phyloP scores from a whole-genome alignment of 1,140 invertebrate species.

The Cyclina sinensis region DNA sequence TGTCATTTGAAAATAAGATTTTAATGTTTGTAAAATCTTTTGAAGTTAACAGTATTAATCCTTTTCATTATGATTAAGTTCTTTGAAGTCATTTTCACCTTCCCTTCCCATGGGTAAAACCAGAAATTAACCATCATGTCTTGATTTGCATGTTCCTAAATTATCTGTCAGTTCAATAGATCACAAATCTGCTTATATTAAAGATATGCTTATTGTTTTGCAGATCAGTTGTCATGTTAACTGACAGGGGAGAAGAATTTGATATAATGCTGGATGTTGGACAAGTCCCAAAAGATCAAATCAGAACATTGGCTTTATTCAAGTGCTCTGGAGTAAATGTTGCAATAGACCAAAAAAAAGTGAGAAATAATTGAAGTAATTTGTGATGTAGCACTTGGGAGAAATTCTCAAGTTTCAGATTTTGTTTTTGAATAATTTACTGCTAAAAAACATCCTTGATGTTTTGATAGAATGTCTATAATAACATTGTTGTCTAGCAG shows the following conservation, averaged over 20 bases:
- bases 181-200: background rate
- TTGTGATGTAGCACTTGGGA: background rate
- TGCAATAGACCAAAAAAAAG: background rate
- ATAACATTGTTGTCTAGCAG: too few species aligned
- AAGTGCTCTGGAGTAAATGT: background rate
- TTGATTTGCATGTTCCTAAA: background rate
- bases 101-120: too few species aligned
- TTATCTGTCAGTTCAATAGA: background rate
- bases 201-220: background rate
- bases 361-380: background rate
- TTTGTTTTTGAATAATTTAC: too few species aligned
- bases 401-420: background rate
- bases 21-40: too few species aligned
- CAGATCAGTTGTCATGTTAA: slow-evolving; percentile 10
- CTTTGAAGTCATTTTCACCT: too few species aligned
- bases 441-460: too few species aligned
- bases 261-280: background rate
- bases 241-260: slow-evolving; percentile 6
- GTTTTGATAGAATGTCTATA: too few species aligned
- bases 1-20: too few species aligned
- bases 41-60: too few species aligned
- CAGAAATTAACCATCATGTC: too few species aligned
- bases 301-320: background rate
- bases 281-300: slow-evolving; percentile 12
- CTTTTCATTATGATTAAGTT: too few species aligned